Evolutionary conservation across 2,888 invertebrate genomes (phyloP), one percentile per base, ranked within the genome.

Genomic region (Drosophila paranaensis): DNA sequence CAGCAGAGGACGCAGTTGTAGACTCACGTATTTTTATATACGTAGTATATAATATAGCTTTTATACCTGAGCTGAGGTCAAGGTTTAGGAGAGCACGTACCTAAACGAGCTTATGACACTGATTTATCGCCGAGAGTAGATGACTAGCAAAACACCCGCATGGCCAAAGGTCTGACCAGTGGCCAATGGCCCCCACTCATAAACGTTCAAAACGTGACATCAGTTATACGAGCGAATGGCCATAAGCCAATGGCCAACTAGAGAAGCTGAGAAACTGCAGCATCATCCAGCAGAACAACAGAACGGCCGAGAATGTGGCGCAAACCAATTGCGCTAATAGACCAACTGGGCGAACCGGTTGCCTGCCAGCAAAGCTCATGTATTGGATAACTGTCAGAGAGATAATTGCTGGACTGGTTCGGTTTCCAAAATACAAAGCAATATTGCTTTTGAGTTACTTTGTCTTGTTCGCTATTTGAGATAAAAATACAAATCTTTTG

Each of bases 271-370:
- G 16, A 74, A 74, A 65, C 42, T 78, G 74, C 74, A 74, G 66
- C 71, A 79, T 71, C 78, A 71, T 69, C 13, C 40, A 10, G 14
- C 48, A 45, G 61, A 46, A 35, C 48, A 30, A 30, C 48, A 46
- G 46, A 46, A 14, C 27, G 27, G 46, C 14, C 27, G 27, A 27
- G 82, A 79, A 85, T 80, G 73, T 85, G 78, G 78, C 81, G 71
- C 86, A 88, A 85, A 85, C 62, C 87, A 84, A 87, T 82, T 84
- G 82, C 81, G 69, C 79, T 81, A 86, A 82, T 81, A 81, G 81
- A 62, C 60, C 60, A 58, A 54, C 66, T 63, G 56, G 55, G 48
- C 35, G 48, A 75, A 77, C 74, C 74, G 71, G 76, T 78, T 70
- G 55, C 35, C 25, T 70, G 55, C 35, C 25, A 58, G 51, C 39